Evolutionary conservation across 2,113 vertebrate genomes (phyloP), one percentile per base, ranked within the genome.

Genomic region (Ahaetulla prasina): DNA sequence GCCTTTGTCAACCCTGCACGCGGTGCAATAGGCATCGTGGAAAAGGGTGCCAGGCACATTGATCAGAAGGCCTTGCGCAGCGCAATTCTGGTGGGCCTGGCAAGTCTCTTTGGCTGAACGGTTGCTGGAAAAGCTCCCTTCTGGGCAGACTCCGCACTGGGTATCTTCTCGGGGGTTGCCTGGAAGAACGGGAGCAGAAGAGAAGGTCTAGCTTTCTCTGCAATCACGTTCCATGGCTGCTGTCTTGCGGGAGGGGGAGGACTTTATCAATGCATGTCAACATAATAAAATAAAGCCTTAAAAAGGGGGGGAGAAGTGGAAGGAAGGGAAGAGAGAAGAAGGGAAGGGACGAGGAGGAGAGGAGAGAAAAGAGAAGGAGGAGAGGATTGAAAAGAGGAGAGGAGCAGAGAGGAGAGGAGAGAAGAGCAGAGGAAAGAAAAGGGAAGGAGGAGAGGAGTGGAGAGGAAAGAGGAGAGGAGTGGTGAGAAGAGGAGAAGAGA

Each of bases 11-110:
- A 1, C 14, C 0, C 2, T 30, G 94, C 97, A 98, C 90, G 90
- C 52, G 3, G 96, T 97, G 94, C 98, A 98, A 68, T 97, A 93
- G 14, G 96, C 74, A 10, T 98, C 94, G 0, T 97, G 97, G 92
- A 91, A 97, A 53, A 16, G 50, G 80, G 95, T 96, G 35, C 97
- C 97, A 0, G 68, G 95, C 23, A 98, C 96, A 0, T 96, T 97
- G 85, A 93, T 93, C 50, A 47, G 88, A 91, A 96, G 94, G 1
- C 95, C 97, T 23, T 95, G 95, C 89, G 87, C 52, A 0, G 89
- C 50, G 39, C 98, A 98, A 92, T 96, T 52, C 55, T 92, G 95
- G 91, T 98, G 97, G 0, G 80, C 85, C 87, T 87, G 94, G 94
- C 98, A 98, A 0, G 14, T 47, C 0, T 95, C 7, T 0, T 91